phyloP scores from a whole-genome alignment of 2,113 vertebrate genomes.

The Ictalurus punctatus region DNA sequence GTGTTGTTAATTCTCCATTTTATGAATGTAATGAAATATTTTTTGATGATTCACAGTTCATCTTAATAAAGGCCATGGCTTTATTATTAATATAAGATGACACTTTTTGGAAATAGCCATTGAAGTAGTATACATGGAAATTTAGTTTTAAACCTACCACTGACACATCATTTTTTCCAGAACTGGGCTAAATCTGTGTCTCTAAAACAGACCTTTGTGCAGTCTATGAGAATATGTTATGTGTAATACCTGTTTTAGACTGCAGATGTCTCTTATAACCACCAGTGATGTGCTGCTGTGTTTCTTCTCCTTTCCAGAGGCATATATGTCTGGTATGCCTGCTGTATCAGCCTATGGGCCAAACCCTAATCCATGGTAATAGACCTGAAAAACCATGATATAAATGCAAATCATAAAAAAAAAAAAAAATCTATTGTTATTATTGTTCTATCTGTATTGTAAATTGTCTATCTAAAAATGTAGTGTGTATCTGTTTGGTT shows the following conservation, averaged over 20 bases:
- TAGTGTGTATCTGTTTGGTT: slow-evolving; percentile 14
- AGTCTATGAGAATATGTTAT: neutral
- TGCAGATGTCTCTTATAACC: slow-evolving; percentile 63
- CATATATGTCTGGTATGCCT: slow-evolving; percentile 91
- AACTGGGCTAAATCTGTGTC: neutral
- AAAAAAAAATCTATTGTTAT: neutral
- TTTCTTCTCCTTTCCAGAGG: slow-evolving; percentile 73
- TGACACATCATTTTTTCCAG: neutral
- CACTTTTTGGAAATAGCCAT: neutral
- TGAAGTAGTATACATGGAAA: neutral
- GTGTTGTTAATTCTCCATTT: neutral
- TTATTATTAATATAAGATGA: neutral
- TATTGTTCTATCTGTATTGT: no score
- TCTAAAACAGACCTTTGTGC: neutral
- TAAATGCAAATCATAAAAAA: neutral
- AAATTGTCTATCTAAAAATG: no score
- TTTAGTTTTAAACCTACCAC: neutral
- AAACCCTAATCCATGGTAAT: slow-evolving; percentile 88
- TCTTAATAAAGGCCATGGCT: neutral
- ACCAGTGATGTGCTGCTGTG: neutral
- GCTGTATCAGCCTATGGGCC: slow-evolving; percentile 83
- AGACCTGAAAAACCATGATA: neutral
- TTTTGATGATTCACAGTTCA: neutral
- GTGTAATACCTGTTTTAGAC: slow-evolving; percentile 43
- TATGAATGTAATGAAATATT: neutral